Evolutionary conservation across 2,888 invertebrate genomes (phyloP).

Genomic region (Philaethria dido): DNA sequence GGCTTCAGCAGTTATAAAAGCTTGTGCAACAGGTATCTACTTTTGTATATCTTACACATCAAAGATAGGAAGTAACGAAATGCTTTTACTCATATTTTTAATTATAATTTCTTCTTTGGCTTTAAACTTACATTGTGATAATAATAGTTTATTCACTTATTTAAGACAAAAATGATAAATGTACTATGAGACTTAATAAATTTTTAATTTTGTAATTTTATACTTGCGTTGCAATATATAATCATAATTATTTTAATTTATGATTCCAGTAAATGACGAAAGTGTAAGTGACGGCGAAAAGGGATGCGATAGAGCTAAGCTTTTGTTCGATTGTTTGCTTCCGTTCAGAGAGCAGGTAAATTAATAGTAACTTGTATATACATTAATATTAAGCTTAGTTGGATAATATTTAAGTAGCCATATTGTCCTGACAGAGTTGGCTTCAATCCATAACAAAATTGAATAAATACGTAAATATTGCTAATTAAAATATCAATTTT

Average conservation of each 20-base stretch:
- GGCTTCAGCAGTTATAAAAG: constrained; percentile 46
- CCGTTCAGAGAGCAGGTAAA: constrained; percentile 53
- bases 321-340: constrained; percentile 53
- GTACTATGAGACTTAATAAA: no score
- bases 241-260: background rate
- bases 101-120: no score
- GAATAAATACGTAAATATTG: no score
- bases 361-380: background rate
- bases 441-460: no score
- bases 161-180: no score
- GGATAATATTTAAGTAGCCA: background rate
- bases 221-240: background rate
- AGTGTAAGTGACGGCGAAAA: constrained; percentile 55
- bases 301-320: constrained; percentile 58
- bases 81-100: no score
- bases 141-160: no score
- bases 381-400: background rate
- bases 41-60: background rate
- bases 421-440: no score
- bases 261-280: constrained; percentile 59
- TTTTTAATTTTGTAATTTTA: no score
- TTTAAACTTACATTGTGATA: no score
- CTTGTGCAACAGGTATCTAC: constrained; percentile 53
- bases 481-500: no score
- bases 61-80: no score